Percentiles rank a stretch among this genome's conserved stretches.
Evolutionary conservation across 1,140 invertebrate genomes (phyloP).

Genomic region (Drosophila bipectinata): DNA sequence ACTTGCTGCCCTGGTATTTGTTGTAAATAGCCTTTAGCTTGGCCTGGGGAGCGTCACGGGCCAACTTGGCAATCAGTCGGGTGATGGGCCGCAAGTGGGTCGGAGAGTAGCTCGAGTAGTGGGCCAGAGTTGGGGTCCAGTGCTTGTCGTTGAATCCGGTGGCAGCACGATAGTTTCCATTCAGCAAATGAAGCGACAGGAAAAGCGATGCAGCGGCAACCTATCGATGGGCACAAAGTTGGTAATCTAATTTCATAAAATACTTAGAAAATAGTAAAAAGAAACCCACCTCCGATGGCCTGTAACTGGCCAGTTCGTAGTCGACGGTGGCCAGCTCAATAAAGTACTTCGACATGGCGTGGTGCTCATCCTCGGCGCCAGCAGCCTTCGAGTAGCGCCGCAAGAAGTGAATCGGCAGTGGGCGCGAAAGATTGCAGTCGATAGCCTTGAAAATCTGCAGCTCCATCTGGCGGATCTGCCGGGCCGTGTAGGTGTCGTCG

Average conservation of each 20-base stretch:
- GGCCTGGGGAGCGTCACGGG: conserved; percentile 85
- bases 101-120: conserved; percentile 87
- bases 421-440: conserved; percentile 92
- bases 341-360: conserved; percentile 96
- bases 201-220: conserved; percentile 85
- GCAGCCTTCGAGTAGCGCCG: conserved; percentile 88
- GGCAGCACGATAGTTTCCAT: conserved; percentile 72
- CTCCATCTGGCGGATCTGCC: conserved; percentile 94
- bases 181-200: conserved; percentile 85
- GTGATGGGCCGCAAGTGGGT: conserved; percentile 87
- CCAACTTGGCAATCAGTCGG: conserved; percentile 86
- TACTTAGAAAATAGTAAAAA: neutral
- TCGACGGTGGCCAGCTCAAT: conserved; percentile 94
- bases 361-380: conserved; percentile 88
- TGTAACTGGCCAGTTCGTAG: conserved; percentile 91
- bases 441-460: conserved; percentile 89
- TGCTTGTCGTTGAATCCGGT: conserved; percentile 78
- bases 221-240: conserved; percentile 24
- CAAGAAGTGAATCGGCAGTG: conserved; percentile 94
- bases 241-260: too few species aligned
- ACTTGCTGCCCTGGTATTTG: conserved; percentile 86
- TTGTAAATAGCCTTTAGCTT: conserved; percentile 87
- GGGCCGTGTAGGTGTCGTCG: conserved; percentile 93
- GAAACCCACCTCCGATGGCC: conserved; percentile 88
- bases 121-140: conserved; percentile 87